A percentile compares a stretch with the other conserved stretches of the same genome.
These are phyloP conservation scores for Leucosticte australis DNA, from an alignment of 2,113 vertebrate genomes.

Conservation along the genomic window DNA sequence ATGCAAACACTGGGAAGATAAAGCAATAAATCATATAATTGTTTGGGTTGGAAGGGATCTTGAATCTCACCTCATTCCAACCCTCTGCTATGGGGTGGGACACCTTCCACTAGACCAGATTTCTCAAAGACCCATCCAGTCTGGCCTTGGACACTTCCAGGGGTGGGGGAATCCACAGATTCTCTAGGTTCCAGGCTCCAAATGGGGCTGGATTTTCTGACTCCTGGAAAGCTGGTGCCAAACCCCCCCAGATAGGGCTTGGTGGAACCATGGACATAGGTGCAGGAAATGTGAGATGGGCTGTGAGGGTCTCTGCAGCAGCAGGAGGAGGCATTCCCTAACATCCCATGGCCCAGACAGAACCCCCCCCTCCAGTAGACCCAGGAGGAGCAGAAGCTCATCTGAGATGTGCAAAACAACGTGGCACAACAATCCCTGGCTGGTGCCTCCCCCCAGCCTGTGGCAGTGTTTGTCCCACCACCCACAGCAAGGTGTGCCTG, in stretches of 20 bases:
- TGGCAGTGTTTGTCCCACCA: not conserved
- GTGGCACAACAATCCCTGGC: not conserved
- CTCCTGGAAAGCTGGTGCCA: not conserved
- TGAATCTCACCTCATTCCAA: not conserved
- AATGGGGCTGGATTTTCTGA: not conserved
- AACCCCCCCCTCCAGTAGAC: too few relatives aligned
- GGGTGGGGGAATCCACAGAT: not conserved
- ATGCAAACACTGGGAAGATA: not conserved
- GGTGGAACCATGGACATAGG: rapidly evolving
- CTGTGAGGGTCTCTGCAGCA: not conserved
- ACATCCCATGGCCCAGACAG: not conserved
- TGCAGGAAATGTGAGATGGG: not conserved
- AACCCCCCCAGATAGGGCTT: not conserved
- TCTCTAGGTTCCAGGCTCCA: not conserved
- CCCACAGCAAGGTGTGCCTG: not conserved
- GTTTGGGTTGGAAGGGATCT: not conserved
- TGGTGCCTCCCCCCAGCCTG: not conserved
- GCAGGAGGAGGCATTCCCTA: not conserved
- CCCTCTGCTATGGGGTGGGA: not conserved
- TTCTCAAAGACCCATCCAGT: not conserved
- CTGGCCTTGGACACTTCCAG: not conserved
- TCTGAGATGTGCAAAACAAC: not conserved
- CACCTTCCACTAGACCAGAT: not conserved
- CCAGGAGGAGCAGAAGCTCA: not conserved
- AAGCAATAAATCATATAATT: not conserved